Evolutionary conservation across 2,113 vertebrate genomes (phyloP), one percentile per base, ranked within the genome.

Genomic region (Misgurnus anguillicaudatus): DNA sequence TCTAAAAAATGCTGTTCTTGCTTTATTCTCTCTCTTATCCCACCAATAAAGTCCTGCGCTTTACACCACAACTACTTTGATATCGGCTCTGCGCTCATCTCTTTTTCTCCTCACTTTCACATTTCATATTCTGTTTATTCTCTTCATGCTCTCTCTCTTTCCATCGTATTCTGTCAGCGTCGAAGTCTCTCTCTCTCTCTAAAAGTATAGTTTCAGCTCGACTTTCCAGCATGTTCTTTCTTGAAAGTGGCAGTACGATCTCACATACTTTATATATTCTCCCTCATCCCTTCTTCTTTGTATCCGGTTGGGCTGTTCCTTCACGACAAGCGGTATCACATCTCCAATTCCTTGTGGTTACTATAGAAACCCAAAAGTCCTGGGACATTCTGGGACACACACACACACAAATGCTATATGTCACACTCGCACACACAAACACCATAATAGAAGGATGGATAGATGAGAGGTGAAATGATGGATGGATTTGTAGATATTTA

Each of bases 281-380:
- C 24, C 24, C 24, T 31, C 24, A 31, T 31, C 24, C 24, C 24
- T 10, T 62, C 7, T 16, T 36, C 24, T 9, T 24, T 31, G 16
- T 51, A 55, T 9, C 36, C 11, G 3, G 16, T 38, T 57, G 36
- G 51, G 36, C 17, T 57, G 39, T 69, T 31, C n/a, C n/a, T n/a
- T n/a, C n/a, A n/a, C 21, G 51, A 39, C 36, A 71, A 71, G 24
- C 39, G 51, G 55, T 71, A 39, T 71, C 51, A 57, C 68, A 71
- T 71, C 5, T 71, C 39, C 55, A 55, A 39, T 71, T 51, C 68
- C 24, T 57, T 57, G 36, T 39, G 68, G 68, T 71, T 71, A 31
- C 68, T 48, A 71, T 55, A 31, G 68, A 71, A 71, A 71, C 51
- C 38, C 51, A 57, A 71, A 55, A 55, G 48, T 57, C 48, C 48